A percentile compares a stretch with the other conserved stretches of the same genome.
Conservation (phyloP, 2,888 invertebrate genomes). For the Atethmia centrago region DNA sequence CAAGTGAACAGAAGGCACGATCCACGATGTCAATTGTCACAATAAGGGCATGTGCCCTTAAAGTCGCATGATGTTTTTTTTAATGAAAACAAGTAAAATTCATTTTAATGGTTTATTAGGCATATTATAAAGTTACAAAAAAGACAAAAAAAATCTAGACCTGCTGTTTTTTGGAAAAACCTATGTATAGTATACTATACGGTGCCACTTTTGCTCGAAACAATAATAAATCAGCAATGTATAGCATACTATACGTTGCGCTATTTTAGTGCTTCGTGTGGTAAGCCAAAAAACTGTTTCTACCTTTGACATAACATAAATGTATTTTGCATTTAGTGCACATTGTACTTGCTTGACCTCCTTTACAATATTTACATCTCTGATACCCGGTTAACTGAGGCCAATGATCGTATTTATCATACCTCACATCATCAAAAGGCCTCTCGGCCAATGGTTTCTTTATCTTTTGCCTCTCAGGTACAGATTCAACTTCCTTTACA, state of each 20-base stretch:
- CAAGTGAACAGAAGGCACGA: too few species aligned
- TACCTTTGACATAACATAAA: slow-evolving; percentile 45
- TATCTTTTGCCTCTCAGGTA: slow-evolving; percentile 33
- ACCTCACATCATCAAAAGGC: slow-evolving; percentile 53
- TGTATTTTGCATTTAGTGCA: slow-evolving; percentile 60
- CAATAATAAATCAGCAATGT: not conserved
- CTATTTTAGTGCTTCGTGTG: slow-evolving; percentile 9
- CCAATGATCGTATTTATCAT: slow-evolving; percentile 51
- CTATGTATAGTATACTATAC: not conserved
- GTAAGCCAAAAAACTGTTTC: slow-evolving; percentile 50
- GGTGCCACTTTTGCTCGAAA: slow-evolving; percentile 1
- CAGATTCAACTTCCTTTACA: slow-evolving; percentile 29
- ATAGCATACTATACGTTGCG: slow-evolving; percentile 2
- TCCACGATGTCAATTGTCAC: too few species aligned
- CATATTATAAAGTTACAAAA: too few species aligned
- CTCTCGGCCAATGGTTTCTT: slow-evolving; percentile 54
- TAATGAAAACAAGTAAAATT: too few species aligned
- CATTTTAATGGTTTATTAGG: too few species aligned
- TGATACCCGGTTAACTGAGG: slow-evolving; percentile 53
- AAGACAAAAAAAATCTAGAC: too few species aligned
- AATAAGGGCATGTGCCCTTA: too few species aligned
- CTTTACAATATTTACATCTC: slow-evolving; percentile 59
- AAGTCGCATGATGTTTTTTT: too few species aligned
- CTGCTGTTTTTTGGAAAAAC: not conserved
- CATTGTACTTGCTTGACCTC: slow-evolving; percentile 56